Percentiles rank a stretch among this genome's conserved stretches.
phyloP scores from a whole-genome alignment of 2,888 invertebrate genomes.

The Nomada fabriciana region DNA sequence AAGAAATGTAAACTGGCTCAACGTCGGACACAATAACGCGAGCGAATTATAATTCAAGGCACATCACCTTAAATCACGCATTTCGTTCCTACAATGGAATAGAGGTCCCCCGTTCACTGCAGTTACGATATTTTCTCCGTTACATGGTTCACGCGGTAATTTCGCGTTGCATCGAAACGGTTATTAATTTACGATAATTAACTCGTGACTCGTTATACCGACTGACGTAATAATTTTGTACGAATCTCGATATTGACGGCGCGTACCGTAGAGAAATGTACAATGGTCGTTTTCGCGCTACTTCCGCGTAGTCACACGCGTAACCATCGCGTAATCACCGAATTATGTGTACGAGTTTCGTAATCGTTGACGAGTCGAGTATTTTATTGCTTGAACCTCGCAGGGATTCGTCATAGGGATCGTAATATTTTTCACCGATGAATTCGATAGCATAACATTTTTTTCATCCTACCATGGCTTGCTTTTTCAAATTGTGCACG shows the following conservation, averaged over 20 bases:
- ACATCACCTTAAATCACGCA: neutral
- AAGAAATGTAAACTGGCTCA: no score
- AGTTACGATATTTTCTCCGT: conserved; percentile 23
- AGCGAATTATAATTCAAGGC: conserved; percentile 12
- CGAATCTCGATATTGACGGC: neutral
- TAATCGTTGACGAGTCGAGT: neutral
- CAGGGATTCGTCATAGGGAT: neutral
- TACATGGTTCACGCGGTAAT: conserved; percentile 9
- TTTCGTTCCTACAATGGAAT: neutral
- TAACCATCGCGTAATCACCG: neutral
- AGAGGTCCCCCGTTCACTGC: neutral
- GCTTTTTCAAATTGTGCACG: neutral
- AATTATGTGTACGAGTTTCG: conserved; percentile 3
- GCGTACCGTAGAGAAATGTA: conserved; percentile 16
- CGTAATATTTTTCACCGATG: neutral
- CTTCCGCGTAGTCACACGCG: neutral
- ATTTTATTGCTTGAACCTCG: no score
- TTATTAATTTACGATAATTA: conserved; percentile 54
- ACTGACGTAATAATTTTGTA: conserved; percentile 13
- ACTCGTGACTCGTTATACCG: conserved; percentile 11
- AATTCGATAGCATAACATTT: no score
- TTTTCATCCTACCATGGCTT: no score
- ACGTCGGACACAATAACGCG: neutral
- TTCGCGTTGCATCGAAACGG: conserved; percentile 17
- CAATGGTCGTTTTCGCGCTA: neutral